Conservation (phyloP, 2,888 invertebrate genomes). For the Torymus tubicola region DNA sequence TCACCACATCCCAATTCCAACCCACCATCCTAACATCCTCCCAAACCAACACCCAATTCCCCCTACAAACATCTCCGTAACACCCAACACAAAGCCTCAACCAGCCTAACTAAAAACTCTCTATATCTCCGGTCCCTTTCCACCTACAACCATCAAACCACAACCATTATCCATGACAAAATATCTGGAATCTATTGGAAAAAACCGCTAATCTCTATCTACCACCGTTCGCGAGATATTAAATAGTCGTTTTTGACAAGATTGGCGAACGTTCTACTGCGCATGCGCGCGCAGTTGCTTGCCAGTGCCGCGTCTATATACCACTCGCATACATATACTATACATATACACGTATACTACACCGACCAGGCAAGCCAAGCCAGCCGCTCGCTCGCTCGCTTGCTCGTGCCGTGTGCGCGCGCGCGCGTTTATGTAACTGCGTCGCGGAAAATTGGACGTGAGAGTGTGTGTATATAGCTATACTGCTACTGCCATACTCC, state of each 20-base stretch:
- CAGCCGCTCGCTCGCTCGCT: background rate
- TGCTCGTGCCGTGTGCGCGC: background rate
- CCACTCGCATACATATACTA: background rate
- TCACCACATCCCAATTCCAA: background rate
- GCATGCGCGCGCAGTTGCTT: conserved; percentile 44
- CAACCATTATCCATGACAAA: conserved; percentile 65
- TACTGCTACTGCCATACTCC: no score
- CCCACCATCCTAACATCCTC: background rate
- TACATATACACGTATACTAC: no score
- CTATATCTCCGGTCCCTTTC: conserved; percentile 54
- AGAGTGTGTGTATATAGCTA: background rate
- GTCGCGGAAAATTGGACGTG: conserved; percentile 51
- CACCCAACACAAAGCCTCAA: conserved; percentile 15
- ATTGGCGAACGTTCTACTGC: conserved; percentile 39
- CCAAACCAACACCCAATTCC: background rate
- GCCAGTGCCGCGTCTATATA: conserved; percentile 11
- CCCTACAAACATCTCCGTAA: background rate
- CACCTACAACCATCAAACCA: conserved; percentile 10
- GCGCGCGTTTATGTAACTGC: conserved; percentile 48
- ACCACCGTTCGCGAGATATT: conserved; percentile 61
- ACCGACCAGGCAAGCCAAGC: no score
- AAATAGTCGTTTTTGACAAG: conserved; percentile 63
- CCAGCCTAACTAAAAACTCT: conserved; percentile 36
- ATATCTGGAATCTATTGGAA: conserved; percentile 53
- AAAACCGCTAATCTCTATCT: conserved; percentile 61